A percentile compares a stretch with the other conserved stretches of the same genome.
phyloP scores from a whole-genome alignment of 2,888 invertebrate genomes.

The Pyrgus malvae region DNA sequence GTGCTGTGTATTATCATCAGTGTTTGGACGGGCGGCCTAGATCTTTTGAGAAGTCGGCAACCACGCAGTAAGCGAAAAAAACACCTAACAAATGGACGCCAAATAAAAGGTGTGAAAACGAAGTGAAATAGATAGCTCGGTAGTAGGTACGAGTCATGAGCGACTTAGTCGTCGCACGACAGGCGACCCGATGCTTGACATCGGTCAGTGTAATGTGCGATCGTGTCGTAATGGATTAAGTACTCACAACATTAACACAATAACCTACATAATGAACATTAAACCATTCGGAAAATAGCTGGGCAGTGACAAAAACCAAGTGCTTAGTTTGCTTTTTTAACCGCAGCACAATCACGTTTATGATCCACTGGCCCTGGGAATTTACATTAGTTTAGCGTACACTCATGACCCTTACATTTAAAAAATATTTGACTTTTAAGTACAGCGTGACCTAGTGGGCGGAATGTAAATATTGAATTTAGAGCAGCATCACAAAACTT shows the following conservation, averaged over 20 bases:
- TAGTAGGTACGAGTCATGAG: slow-evolving; percentile 25
- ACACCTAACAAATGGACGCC: slow-evolving; percentile 50
- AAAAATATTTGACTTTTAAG: too few relatives aligned
- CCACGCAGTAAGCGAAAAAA: slow-evolving; percentile 55
- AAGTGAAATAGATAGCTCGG: slow-evolving; percentile 50
- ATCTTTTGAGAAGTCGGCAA: slow-evolving; percentile 55
- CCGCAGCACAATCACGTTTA: slow-evolving; percentile 1
- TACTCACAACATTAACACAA: slow-evolving; percentile 64
- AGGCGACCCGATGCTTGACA: slow-evolving; percentile 36
- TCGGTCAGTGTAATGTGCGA: slow-evolving; percentile 39
- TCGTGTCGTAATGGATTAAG: slow-evolving; percentile 57
- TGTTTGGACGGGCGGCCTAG: slow-evolving; percentile 66
- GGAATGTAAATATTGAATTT: too few relatives aligned
- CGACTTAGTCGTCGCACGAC: slow-evolving; percentile 30
- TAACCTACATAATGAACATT: slow-evolving; percentile 58
- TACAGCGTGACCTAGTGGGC: too few relatives aligned
- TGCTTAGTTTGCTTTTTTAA: slow-evolving; percentile 43
- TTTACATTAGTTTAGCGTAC: too few relatives aligned
- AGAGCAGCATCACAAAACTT: too few relatives aligned
- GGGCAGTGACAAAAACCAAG: slow-evolving; percentile 35
- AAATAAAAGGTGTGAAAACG: slow-evolving; percentile 65
- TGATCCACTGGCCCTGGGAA: neutral
- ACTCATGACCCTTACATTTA: too few relatives aligned
- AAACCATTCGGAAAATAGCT: slow-evolving; percentile 54
- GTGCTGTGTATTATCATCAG: slow-evolving; percentile 67